These are phyloP conservation scores for Macroramphosus scolopax DNA, from an alignment of 2,797 vertebrate genomes.

Conservation along the genomic window DNA sequence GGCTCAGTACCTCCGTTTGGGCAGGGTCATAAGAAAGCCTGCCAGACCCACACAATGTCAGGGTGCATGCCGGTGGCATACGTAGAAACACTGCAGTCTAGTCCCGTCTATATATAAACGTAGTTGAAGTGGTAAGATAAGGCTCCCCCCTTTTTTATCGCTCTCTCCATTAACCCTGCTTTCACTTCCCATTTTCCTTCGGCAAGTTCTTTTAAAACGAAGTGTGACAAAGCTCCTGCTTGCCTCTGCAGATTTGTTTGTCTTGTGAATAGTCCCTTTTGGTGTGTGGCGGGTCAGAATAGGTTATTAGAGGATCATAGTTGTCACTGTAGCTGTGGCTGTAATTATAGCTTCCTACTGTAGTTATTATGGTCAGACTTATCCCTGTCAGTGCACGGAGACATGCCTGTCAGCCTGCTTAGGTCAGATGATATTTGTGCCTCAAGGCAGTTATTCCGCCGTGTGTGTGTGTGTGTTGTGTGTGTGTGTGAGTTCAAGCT, in stretches of 20 bases:
- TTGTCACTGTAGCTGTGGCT: constrained; percentile 56
- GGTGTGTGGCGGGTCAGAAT: constrained; percentile 47
- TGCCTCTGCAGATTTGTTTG: constrained; percentile 55
- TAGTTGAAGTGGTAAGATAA: constrained; percentile 60
- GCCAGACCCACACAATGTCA: constrained; percentile 27
- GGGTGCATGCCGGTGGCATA: constrained; percentile 29
- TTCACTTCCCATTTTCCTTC: constrained; percentile 60
- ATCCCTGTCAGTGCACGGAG: constrained; percentile 60
- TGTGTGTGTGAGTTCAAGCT: constrained; percentile 39
- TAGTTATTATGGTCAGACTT: constrained; percentile 74
- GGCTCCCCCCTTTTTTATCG: constrained; percentile 19
- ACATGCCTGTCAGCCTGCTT: constrained; percentile 67
- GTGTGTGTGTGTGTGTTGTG: constrained; percentile 36
- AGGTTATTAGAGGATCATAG: constrained; percentile 69
- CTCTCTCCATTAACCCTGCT: constrained; percentile 32
- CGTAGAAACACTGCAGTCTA: constrained; percentile 6
- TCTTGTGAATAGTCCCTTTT: constrained; percentile 55
- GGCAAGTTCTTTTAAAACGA: constrained; percentile 2
- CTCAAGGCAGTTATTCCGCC: constrained; percentile 59
- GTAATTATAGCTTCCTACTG: constrained; percentile 68
- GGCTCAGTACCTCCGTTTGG: constrained; percentile 22
- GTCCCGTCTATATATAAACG: constrained; percentile 49
- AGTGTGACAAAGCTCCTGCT: constrained; percentile 32
- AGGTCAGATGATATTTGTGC: constrained; percentile 76
- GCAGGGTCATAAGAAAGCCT: constrained; percentile 13